Conservation (phyloP, 2,797 vertebrate species). For the Xerus rutilus region DNA sequence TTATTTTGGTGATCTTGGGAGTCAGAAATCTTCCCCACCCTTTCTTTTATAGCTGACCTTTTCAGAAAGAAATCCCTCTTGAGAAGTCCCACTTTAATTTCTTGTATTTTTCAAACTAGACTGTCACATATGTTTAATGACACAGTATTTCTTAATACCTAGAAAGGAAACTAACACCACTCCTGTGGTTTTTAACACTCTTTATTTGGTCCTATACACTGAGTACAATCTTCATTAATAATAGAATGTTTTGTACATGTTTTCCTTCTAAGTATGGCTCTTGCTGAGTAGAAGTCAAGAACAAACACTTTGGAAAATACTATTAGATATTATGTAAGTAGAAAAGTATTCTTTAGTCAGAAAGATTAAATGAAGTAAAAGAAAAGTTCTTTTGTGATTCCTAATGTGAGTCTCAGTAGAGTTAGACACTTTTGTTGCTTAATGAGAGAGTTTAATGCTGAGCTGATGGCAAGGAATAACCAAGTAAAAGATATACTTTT, state of each 20-base stretch:
- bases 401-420: background rate
- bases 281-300: constrained; percentile 18
- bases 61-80: constrained; percentile 76
- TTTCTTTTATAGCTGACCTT: constrained; percentile 82
- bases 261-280: constrained; percentile 28
- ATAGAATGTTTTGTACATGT: background rate
- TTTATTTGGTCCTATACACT: background rate
- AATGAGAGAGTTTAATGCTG: background rate
- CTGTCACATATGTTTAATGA: constrained; percentile 55
- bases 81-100: constrained; percentile 69
- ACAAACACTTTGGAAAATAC: constrained; percentile 1
- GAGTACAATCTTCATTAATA: constrained; percentile 26
- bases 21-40: constrained; percentile 46
- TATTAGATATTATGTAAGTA: background rate
- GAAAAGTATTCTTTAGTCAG: background rate
- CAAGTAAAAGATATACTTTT: fast-evolving
- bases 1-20: constrained; percentile 76
- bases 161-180: background rate
- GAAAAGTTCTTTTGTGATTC: background rate
- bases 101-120: constrained; percentile 70
- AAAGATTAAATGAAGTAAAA: constrained; percentile 23
- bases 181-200: constrained; percentile 45
- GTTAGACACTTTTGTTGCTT: background rate
- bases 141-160: constrained; percentile 57
- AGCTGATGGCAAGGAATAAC: background rate